These are phyloP conservation scores for Ictidomys tridecemlineatus DNA, from an alignment of 2,113 vertebrate genomes.

Conservation along the genomic window DNA sequence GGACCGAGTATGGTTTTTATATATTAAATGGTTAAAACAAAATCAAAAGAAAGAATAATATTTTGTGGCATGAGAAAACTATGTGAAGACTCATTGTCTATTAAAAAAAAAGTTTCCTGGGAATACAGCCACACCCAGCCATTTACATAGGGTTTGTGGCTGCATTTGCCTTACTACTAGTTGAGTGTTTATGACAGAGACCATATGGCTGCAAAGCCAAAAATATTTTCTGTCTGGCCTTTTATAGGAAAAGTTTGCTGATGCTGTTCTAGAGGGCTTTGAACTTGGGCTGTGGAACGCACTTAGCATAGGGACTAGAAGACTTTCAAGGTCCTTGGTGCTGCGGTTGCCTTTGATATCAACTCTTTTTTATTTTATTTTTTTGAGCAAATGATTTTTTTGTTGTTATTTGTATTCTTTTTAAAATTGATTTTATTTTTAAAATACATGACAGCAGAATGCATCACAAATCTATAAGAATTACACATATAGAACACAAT, in stretches of 20 bases:
- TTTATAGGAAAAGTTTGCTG: not conserved
- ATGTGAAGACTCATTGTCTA: constrained; percentile 16
- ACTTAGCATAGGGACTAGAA: not conserved
- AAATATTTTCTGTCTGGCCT: not conserved
- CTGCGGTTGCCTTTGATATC: not conserved
- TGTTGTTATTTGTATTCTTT: too few species aligned
- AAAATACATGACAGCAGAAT: too few species aligned
- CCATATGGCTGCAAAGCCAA: not conserved
- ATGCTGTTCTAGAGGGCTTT: not conserved
- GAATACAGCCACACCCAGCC: not conserved
- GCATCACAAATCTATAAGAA: too few species aligned
- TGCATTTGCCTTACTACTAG: not conserved
- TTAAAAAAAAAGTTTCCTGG: not conserved
- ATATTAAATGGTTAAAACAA: constrained; percentile 10
- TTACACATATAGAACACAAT: too few species aligned
- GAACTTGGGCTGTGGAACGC: constrained; percentile 3
- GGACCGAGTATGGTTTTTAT: not conserved
- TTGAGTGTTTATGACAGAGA: not conserved
- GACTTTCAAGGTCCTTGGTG: not conserved
- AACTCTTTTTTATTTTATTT: not conserved
- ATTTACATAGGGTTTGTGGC: not conserved
- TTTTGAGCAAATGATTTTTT: too few species aligned
- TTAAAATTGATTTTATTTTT: too few species aligned
- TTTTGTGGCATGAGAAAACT: constrained; percentile 45
- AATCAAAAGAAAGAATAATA: not conserved